These are phyloP conservation scores for Lepidocyrtinus sp. DNA, from an alignment of 2,888 invertebrate species.

Conservation along the genomic window DNA sequence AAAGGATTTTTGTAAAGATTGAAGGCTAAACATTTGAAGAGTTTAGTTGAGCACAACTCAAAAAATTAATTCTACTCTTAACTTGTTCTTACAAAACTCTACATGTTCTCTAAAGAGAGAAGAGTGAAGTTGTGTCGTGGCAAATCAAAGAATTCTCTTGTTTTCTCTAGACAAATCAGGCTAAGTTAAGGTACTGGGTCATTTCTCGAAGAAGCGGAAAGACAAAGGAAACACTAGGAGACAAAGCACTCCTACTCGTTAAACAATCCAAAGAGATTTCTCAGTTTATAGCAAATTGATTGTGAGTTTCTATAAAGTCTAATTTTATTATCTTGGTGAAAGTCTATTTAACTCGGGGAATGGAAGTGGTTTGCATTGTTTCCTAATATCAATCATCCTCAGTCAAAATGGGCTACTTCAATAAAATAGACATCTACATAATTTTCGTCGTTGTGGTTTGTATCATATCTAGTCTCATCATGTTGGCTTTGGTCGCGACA, in stretches of 20 bases:
- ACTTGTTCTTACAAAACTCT: too few species aligned
- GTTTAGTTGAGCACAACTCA: too few species aligned
- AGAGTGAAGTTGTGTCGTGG: neutral
- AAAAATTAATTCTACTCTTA: too few species aligned
- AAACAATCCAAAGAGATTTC: slow-evolving; percentile 8
- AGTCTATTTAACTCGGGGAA: neutral
- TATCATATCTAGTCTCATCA: slow-evolving; percentile 30
- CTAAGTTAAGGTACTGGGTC: too few species aligned
- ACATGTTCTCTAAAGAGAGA: too few species aligned
- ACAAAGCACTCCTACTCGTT: neutral
- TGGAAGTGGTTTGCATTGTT: slow-evolving; percentile 7
- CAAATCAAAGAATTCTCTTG: slow-evolving; percentile 11
- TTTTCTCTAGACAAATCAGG: too few species aligned
- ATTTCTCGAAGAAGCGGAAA: neutral
- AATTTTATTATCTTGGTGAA: neutral
- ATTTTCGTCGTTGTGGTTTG: slow-evolving; percentile 22
- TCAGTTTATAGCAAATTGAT: slow-evolving; percentile 14
- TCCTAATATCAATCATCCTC: neutral
- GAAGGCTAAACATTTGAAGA: neutral
- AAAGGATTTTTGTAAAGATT: neutral
- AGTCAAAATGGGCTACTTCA: slow-evolving; percentile 27
- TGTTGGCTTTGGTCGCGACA: slow-evolving; percentile 22
- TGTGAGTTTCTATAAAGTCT: neutral
- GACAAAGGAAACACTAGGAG: slow-evolving; percentile 5
- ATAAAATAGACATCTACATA: slow-evolving; percentile 38